These are phyloP conservation scores for Epinotia bilunana DNA, from an alignment of 2,888 invertebrate species.

Conservation along the genomic window DNA sequence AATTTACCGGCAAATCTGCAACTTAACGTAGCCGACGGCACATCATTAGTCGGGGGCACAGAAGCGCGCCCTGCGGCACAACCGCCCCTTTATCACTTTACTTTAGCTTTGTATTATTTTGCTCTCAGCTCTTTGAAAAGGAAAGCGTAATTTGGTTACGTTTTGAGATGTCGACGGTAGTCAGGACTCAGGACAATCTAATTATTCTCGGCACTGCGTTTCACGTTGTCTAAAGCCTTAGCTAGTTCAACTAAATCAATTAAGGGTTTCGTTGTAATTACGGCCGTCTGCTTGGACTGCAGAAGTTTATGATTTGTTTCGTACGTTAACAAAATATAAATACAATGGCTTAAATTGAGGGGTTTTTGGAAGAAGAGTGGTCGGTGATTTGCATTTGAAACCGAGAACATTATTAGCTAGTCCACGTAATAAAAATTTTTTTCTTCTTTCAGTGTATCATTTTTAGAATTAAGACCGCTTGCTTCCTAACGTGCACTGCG, in stretches of 20 bases:
- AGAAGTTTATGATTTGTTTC: constrained; percentile 42
- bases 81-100: constrained; percentile 75
- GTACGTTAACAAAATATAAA: constrained; percentile 39
- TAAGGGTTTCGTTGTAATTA: constrained; percentile 55
- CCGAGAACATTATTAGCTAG: not conserved
- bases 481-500: no score
- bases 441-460: no score
- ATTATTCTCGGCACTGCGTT: constrained; percentile 74
- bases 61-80: constrained; percentile 71
- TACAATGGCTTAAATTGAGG: constrained; percentile 2
- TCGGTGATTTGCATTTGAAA: constrained; percentile 3
- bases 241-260: constrained; percentile 65
- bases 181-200: constrained; percentile 70
- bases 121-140: constrained; percentile 78
- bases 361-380: constrained; percentile 6
- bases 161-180: constrained; percentile 79
- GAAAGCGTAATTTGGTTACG: constrained; percentile 83
- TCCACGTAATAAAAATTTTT: not conserved
- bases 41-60: constrained; percentile 63
- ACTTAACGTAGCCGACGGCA: constrained; percentile 52
- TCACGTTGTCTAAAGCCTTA: constrained; percentile 80
- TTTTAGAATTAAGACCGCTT: no score
- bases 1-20: constrained; percentile 39
- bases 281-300: constrained; percentile 31
- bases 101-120: constrained; percentile 81